These are phyloP conservation scores for Prosapia bicincta DNA, from an alignment of 2,888 invertebrate species.

Conservation along the genomic window DNA sequence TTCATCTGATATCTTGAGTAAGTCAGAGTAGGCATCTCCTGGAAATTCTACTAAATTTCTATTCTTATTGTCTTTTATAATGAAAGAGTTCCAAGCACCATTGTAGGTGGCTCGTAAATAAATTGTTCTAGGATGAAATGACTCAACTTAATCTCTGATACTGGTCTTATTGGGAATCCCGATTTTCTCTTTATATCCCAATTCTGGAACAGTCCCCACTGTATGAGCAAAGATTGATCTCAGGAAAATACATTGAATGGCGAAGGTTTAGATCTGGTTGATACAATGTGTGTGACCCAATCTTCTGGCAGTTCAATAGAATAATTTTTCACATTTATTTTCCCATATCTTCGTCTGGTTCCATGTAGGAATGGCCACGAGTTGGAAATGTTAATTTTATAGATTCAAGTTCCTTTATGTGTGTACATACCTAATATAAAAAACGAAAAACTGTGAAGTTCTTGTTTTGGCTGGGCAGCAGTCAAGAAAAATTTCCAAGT, in stretches of 20 bases:
- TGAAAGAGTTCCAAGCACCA: too few relatives aligned
- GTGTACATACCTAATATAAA: background rate
- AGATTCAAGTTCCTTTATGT: background rate
- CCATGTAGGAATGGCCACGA: constrained; percentile 13
- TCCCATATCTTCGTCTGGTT: constrained; percentile 11
- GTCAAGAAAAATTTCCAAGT: constrained; percentile 1
- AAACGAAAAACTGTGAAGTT: background rate
- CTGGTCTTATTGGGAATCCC: too few relatives aligned
- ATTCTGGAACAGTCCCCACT: too few relatives aligned
- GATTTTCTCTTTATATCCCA: too few relatives aligned
- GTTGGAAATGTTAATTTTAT: constrained; percentile 4
- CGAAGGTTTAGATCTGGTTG: background rate
- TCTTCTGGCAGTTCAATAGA: constrained; percentile 2
- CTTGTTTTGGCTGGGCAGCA: background rate
- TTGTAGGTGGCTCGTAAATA: too few relatives aligned
- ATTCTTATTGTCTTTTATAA: too few relatives aligned
- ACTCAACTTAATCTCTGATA: too few relatives aligned
- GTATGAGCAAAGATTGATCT: too few relatives aligned
- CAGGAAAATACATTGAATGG: constrained; percentile 2
- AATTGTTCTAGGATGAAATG: too few relatives aligned
- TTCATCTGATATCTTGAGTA: too few relatives aligned
- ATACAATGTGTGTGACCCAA: constrained; percentile 3
- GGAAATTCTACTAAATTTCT: too few relatives aligned
- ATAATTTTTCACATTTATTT: background rate
- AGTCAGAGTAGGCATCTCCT: too few relatives aligned